Base-by-base conservation (phyloP, 2,113 vertebrate species). In the Carassius auratus region DNA sequence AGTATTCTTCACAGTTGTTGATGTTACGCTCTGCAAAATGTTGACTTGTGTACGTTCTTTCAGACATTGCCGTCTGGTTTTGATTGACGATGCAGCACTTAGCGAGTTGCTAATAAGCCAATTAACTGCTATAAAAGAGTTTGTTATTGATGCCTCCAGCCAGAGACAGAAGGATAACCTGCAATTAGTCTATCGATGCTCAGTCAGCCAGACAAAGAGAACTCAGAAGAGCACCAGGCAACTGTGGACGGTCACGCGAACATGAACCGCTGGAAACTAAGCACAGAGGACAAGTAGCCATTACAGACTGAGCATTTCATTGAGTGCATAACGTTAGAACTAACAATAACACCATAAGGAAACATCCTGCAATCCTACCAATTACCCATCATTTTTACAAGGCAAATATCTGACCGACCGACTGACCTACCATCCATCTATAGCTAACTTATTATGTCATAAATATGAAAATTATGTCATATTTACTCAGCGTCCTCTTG, bases 111-210 rank as follows among this genome's bases (percentile, higher is more conserved):
- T 85, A 83, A 86, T 69, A 36, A 85, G 76, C 75, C 76, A 86
- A 78, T 86, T 85, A 85, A 64, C 23, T 2, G 55, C 62, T 75
- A 73, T 88, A 57, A 86, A 86, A 84, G 79, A 75, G 42, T 87
- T 68, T 17, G 64, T 88, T 87, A 87, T 82, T 84, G 84, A 84
- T 71, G 75, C 74, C 52, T 81, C 68, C 33, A 81, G 50, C 62
- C 75, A 81, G 62, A 68, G 76, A 80, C 83, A 81, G 42, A 59
- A 83, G 68, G 55, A 88, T 52, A 90, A 85, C 86, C 85, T 74
- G 83, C 78, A 77, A 89, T 90, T 86, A 89, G 66, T 78, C 26
- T 26, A 13, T 4, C 55, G 48, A 13, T 75, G 77, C 45, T 79
- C 71, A 73, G 26, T 84, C 66, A 55, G 21, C 50, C 26, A 55